A percentile compares a stretch with the other conserved stretches of the same genome.
These are phyloP conservation scores for Larimichthys polyactis DNA, from an alignment of 2,113 vertebrate genomes.

Conservation along the genomic window DNA sequence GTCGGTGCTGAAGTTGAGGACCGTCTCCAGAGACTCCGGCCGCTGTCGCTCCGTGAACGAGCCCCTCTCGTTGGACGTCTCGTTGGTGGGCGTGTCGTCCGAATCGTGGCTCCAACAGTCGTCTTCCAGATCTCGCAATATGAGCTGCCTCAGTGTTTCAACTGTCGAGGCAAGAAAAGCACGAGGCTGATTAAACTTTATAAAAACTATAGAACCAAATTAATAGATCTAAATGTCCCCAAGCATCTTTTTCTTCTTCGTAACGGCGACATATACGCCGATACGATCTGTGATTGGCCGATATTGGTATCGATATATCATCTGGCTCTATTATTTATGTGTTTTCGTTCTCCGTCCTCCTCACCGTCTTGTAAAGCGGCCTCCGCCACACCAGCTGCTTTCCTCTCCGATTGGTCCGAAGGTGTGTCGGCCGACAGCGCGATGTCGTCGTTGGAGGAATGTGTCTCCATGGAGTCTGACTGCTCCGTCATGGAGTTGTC, in stretches of 20 bases:
- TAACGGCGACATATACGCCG: no score
- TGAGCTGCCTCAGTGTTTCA: slow-evolving; percentile 79
- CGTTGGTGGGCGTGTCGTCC: slow-evolving; percentile 82
- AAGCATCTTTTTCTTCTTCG: no score
- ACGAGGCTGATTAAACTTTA: neutral
- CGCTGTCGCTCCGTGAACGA: slow-evolving; percentile 43
- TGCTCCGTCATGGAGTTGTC: slow-evolving; percentile 66
- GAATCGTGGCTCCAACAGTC: slow-evolving; percentile 81
- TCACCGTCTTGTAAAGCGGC: slow-evolving; percentile 84
- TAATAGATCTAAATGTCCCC: no score
- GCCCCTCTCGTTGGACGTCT: slow-evolving; percentile 68
- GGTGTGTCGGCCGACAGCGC: slow-evolving; percentile 35
- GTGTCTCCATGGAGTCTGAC: slow-evolving; percentile 60
- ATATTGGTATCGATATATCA: no score
- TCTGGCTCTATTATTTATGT: no score
- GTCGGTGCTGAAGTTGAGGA: slow-evolving; percentile 38
- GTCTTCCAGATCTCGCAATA: slow-evolving; percentile 76
- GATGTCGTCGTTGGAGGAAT: slow-evolving; percentile 59
- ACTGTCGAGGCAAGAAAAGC: slow-evolving; percentile 61
- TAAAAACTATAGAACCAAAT: neutral
- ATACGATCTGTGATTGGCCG: no score
- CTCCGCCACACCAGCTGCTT: slow-evolving; percentile 71
- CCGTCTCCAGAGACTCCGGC: slow-evolving; percentile 60
- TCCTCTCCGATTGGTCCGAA: slow-evolving; percentile 60
- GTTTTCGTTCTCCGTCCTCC: neutral